Percentiles rank a stretch among this genome's conserved stretches.
These are phyloP conservation scores for Craseonycteris thonglongyai DNA, from an alignment of 2,113 vertebrate species.

Conservation along the genomic window DNA sequence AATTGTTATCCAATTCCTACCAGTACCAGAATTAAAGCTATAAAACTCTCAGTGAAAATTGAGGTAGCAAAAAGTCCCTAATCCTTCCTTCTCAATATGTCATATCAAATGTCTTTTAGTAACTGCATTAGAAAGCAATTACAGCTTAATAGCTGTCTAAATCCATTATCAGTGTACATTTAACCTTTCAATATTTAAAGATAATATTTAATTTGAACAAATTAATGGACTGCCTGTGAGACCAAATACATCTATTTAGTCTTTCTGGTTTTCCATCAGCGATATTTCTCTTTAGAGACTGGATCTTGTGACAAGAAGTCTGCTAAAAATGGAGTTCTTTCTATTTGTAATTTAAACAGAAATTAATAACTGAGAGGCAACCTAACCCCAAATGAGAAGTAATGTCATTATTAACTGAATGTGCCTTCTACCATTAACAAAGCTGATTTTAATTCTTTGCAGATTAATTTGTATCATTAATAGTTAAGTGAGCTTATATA, in stretches of 20 bases:
- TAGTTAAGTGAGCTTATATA: conserved; percentile 56
- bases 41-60: conserved; percentile 56
- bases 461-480: conserved; percentile 51
- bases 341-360: conserved; percentile 53
- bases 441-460: conserved; percentile 41
- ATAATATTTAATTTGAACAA: conserved; percentile 94
- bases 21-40: conserved; percentile 56
- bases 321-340: conserved; percentile 50
- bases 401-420: conserved; percentile 12
- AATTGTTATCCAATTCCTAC: conserved; percentile 30
- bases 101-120: conserved; percentile 89
- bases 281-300: conserved; percentile 73
- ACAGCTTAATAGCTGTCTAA: conserved; percentile 93
- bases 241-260: conserved; percentile 83
- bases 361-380: conserved; percentile 57
- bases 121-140: conserved; percentile 95
- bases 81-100: conserved; percentile 84
- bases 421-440: conserved; percentile 25
- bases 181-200: conserved; percentile 98
- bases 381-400: conserved; percentile 49
- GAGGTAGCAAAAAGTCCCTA: conserved; percentile 58
- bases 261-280: conserved; percentile 76
- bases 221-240: conserved; percentile 87
- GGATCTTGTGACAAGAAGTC: conserved; percentile 62
- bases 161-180: conserved; percentile 94